A percentile compares a stretch with the other conserved stretches of the same genome.
phyloP scores from a whole-genome alignment of 2,888 invertebrate species.

The Melanchra persicariae region DNA sequence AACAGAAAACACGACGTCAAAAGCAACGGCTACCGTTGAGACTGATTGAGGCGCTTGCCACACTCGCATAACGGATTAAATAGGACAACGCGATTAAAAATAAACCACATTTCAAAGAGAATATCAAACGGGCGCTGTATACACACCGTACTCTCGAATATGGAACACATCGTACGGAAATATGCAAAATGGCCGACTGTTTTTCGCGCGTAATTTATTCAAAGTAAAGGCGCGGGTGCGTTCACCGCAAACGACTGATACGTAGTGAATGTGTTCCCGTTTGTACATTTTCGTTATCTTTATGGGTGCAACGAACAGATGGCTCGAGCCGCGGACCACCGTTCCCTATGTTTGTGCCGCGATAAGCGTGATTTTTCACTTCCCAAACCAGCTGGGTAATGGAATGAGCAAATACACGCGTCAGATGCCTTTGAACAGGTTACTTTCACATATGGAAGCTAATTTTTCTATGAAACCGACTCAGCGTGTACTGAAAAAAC shows the following conservation, averaged over 20 bases:
- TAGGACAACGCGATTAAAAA: constrained; percentile 90
- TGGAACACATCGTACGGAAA: constrained; percentile 89
- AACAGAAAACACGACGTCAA: constrained; percentile 85
- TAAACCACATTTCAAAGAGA: constrained; percentile 89
- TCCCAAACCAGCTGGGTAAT: constrained; percentile 88
- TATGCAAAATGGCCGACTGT: constrained; percentile 88
- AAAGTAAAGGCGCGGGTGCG: constrained; percentile 75
- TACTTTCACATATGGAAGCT: constrained; percentile 81
- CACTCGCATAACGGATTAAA: constrained; percentile 89
- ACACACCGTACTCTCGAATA: constrained; percentile 89
- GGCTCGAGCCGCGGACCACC: constrained; percentile 85
- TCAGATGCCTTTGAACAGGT: constrained; percentile 80
- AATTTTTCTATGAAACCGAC: constrained; percentile 82
- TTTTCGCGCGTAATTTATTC: constrained; percentile 86
- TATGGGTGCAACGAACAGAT: constrained; percentile 91
- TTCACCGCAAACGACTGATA: constrained; percentile 82
- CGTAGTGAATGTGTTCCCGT: constrained; percentile 86
- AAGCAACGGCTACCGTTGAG: constrained; percentile 84
- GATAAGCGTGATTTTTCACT: constrained; percentile 90
- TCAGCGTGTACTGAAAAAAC: constrained; percentile 63
- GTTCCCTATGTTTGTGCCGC: constrained; percentile 84
- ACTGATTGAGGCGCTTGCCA: constrained; percentile 87
- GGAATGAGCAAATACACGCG: constrained; percentile 84
- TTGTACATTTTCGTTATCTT: constrained; percentile 88
- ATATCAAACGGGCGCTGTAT: constrained; percentile 84